Evolutionary conservation across 1,140 invertebrate species (phyloP), one percentile per base, ranked within the genome.

Genomic region (Temnothorax longispinosus): DNA sequence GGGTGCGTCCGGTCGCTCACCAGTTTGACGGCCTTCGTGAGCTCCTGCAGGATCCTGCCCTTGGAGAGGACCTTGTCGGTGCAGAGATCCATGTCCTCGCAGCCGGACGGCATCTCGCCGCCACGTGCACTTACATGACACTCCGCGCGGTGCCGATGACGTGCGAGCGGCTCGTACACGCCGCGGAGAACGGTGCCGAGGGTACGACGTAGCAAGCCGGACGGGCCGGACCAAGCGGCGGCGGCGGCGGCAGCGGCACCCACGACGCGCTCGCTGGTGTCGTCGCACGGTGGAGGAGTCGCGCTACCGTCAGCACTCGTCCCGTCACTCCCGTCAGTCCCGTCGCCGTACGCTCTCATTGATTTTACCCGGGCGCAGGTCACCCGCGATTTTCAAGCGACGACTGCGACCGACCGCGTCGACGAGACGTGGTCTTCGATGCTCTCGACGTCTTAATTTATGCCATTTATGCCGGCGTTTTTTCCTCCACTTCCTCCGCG

Each of bases 1-100:
- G 38, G 38, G 38, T 41, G n/a, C n/a, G 38, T 41, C 6, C 3
- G 38, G 6, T 5, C 80, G 92, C 94, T 95, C 87, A 95, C 95
- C 92, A 96, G 85, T 93, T 96, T 96, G 87, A 96, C 94, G 87
- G 95, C 94, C 87, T 95, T 95, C 32, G 95, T 95, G 18, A 96
- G 92, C 85, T 96, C 95, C 54, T 95, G 94, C 44, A 96, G 89
- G 27, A 95, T 96, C 88, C 95, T 93, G 15, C 92, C 92, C 77
- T 96, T 96, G 35, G 95, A 95, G 18, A 95, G 90, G 41, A 95
- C 92, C 74, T 95, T 96, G 91, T 95, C 95, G 71, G 95, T 95
- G 90, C 94, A 94, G 38, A 95, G 93, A 85, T 95, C 93, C 93
- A 93, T 94, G 56, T 95, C 91, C 65, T 94, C 94, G 69, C 69